These are phyloP conservation scores for Pomatostomus ruficeps DNA, from an alignment of 2,113 vertebrate genomes.

Conservation along the genomic window DNA sequence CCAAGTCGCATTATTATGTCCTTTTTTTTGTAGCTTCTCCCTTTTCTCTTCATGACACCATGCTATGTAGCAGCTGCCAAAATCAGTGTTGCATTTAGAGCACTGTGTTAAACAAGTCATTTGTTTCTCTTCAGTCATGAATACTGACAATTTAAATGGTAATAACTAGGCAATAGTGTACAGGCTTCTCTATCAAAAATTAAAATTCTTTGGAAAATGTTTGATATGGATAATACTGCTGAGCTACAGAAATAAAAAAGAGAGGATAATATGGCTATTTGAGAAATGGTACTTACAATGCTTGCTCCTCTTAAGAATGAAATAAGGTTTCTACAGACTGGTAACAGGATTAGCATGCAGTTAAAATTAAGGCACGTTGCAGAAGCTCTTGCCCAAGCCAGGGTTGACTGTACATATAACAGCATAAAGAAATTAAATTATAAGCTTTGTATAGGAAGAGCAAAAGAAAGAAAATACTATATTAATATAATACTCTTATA, in stretches of 20 bases:
- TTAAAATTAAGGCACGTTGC: slow-evolving; percentile 81
- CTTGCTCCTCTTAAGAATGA: slow-evolving; percentile 76
- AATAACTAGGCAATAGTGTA: slow-evolving; percentile 29
- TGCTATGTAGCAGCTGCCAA: slow-evolving; percentile 14
- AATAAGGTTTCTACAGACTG: slow-evolving; percentile 77
- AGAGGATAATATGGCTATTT: slow-evolving; percentile 4
- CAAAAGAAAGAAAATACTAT: background rate
- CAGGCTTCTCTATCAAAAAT: slow-evolving; percentile 25
- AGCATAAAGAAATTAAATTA: slow-evolving; percentile 46
- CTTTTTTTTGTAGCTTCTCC: background rate
- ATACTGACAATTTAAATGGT: slow-evolving; percentile 41
- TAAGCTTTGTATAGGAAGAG: background rate
- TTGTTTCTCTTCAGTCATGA: slow-evolving; percentile 40
- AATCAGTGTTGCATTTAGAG: slow-evolving; percentile 24
- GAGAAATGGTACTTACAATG: slow-evolving; percentile 67
- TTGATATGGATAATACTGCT: slow-evolving; percentile 1
- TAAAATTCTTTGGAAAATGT: slow-evolving; percentile 37
- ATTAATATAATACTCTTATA: background rate
- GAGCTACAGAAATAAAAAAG: background rate
- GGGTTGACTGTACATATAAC: slow-evolving; percentile 65
- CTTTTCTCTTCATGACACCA: slow-evolving; percentile 34
- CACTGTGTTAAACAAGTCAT: slow-evolving; percentile 40
- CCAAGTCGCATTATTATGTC: background rate
- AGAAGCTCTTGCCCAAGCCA: slow-evolving; percentile 82
- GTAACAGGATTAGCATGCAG: slow-evolving; percentile 80